phyloP scores from a whole-genome alignment of 2,797 vertebrate species.

The Chaunax sp. region DNA sequence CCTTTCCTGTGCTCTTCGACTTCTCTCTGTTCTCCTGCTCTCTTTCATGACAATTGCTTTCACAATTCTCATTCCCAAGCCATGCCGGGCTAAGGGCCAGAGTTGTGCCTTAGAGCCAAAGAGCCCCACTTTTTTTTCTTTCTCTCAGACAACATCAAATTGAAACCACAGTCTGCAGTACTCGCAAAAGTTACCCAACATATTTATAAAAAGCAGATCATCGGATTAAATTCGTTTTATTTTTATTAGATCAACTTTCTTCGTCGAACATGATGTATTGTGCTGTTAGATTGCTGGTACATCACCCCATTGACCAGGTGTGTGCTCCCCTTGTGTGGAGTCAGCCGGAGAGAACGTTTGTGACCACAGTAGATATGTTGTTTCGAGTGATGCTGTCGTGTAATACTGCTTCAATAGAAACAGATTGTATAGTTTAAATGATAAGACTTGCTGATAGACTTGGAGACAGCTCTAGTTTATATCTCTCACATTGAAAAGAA shows the following conservation, averaged over 20 bases:
- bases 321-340: no score
- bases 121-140: conserved; percentile 33
- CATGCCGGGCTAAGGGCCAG: conserved; percentile 59
- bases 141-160: conserved; percentile 38
- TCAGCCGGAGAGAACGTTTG: no score
- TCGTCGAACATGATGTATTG: no score
- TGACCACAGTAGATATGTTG: no score
- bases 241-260: no score
- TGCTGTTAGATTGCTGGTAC: no score
- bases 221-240: no score
- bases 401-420: neutral
- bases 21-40: conserved; percentile 36
- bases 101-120: conserved; percentile 41
- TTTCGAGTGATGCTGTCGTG: neutral
- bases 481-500: conserved; percentile 24
- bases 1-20: conserved; percentile 39
- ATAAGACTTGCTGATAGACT: neutral
- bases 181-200: no score
- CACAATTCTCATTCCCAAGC: conserved; percentile 55
- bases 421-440: neutral
- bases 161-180: conserved; percentile 23
- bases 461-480: conserved; percentile 10
- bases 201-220: no score
- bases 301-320: no score
- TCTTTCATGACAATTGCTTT: conserved; percentile 67